Conservation (phyloP, 2,888 invertebrate genomes). For the Heliothis peltigera region DNA sequence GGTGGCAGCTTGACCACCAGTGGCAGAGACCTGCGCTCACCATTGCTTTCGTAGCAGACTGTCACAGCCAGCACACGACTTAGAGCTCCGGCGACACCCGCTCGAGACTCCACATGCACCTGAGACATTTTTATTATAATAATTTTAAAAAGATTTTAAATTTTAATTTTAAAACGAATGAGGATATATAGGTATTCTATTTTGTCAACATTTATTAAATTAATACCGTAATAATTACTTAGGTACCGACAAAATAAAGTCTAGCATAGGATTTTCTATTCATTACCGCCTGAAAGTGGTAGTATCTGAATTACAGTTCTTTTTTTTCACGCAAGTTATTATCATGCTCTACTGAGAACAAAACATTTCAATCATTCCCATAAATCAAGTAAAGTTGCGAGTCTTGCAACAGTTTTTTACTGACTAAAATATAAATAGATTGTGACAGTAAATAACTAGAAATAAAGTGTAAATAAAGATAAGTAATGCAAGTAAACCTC, state of each 20-base stretch:
- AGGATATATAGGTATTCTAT: no score
- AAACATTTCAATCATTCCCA: slow-evolving; percentile 6
- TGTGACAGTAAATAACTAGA: slow-evolving; percentile 29
- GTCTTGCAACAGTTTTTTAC: not conserved
- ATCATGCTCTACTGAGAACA: slow-evolving; percentile 15
- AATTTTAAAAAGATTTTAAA: no score
- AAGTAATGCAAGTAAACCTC: slow-evolving; percentile 72
- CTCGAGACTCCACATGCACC: slow-evolving; percentile 86
- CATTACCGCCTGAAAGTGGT: not conserved
- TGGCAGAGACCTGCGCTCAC: slow-evolving; percentile 79
- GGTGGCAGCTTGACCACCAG: slow-evolving; percentile 94
- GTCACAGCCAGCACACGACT: slow-evolving; percentile 94
- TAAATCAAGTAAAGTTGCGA: not conserved
- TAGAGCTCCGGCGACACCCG: slow-evolving; percentile 93
- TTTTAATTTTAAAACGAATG: no score
- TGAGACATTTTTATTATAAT: slow-evolving; percentile 53
- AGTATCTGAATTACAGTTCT: not conserved
- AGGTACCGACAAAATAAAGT: no score
- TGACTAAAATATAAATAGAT: not conserved
- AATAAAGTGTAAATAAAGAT: slow-evolving; percentile 11
- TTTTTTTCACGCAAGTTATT: slow-evolving; percentile 8
- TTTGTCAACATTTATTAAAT: no score
- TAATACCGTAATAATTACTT: no score
- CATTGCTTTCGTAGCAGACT: slow-evolving; percentile 90
- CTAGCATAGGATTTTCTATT: slow-evolving; percentile 7